phyloP scores from a whole-genome alignment of 2,113 vertebrate species.

The Ginglymostoma cirratum region DNA sequence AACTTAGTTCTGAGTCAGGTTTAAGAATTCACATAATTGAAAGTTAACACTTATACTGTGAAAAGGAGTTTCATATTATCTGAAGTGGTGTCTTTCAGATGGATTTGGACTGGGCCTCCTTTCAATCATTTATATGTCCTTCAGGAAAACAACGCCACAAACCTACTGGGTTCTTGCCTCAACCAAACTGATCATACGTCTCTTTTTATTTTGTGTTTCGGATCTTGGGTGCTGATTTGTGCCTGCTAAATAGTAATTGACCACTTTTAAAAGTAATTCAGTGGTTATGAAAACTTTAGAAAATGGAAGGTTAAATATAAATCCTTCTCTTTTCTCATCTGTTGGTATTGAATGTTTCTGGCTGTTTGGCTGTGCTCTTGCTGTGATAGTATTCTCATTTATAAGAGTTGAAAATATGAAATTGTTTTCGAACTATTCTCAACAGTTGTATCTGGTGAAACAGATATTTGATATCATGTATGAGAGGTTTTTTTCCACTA shows the following conservation, averaged over 20 bases:
- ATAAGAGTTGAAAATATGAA: background rate
- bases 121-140: background rate
- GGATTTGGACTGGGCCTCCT: background rate
- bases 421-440: too few relatives aligned
- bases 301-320: background rate
- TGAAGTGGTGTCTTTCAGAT: background rate
- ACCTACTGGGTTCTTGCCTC: background rate
- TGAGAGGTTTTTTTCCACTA: background rate
- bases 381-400: background rate
- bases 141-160: background rate
- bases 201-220: background rate
- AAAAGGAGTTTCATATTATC: background rate
- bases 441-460: background rate
- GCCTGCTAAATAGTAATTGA: background rate
- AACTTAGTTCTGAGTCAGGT: background rate
- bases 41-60: background rate
- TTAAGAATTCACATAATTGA: background rate
- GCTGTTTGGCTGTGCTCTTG: background rate
- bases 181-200: background rate
- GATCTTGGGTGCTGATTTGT: background rate
- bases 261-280: background rate
- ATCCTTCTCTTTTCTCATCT: background rate
- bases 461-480: background rate
- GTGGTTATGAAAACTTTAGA: background rate
- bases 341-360: background rate